These are phyloP conservation scores for Mirounga angustirostris DNA, from an alignment of 2,113 vertebrate species.

Conservation along the genomic window DNA sequence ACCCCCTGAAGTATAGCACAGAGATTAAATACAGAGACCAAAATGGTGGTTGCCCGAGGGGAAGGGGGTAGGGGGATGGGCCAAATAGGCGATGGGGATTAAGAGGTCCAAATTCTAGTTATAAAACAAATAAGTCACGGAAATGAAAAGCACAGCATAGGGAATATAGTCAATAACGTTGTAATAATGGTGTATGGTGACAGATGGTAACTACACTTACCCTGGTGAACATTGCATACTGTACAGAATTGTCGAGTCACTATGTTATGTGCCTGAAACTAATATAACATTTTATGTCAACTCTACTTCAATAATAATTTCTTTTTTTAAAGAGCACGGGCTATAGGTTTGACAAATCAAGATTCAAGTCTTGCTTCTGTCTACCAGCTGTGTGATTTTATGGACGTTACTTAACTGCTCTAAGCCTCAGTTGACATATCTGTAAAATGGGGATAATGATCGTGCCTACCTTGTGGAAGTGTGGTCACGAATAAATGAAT, in stretches of 20 bases:
- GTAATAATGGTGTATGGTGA: not conserved
- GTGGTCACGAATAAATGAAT: not conserved
- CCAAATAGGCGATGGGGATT: not conserved
- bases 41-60: not conserved
- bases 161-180: not conserved
- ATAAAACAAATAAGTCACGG: not conserved
- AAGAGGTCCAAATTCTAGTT: not conserved
- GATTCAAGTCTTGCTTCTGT: not conserved
- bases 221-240: not conserved
- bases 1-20: not conserved
- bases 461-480: not conserved
- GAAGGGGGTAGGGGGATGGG: not conserved
- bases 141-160: not conserved
- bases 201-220: not conserved
- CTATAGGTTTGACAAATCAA: not conserved
- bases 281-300: not conserved
- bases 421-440: not conserved
- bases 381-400: conserved; percentile 4
- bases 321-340: not conserved
- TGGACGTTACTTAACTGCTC: not conserved
- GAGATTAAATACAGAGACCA: not conserved
- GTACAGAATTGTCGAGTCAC: not conserved
- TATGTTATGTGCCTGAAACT: not conserved
- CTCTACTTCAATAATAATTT: not conserved
- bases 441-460: not conserved